Evolutionary conservation across 1,140 invertebrate species (phyloP), one percentile per base, ranked within the genome.

Genomic region (Drusus annulatus): DNA sequence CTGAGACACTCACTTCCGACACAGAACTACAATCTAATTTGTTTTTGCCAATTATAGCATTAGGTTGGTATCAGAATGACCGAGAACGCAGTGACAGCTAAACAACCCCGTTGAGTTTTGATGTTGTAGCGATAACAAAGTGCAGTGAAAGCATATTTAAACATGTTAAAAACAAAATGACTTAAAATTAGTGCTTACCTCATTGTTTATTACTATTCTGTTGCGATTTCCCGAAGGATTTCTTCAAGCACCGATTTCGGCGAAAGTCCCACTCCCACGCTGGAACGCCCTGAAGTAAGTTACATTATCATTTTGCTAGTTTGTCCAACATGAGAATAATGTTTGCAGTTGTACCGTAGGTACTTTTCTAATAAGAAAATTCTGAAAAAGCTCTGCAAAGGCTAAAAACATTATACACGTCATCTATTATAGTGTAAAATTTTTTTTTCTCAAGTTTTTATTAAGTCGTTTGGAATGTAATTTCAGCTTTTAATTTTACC

Each of bases 181-280:
- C 8, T 75, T 15, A 2, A 75, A 58, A 75, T 75, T 10, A 36
- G 54, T 60, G 25, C 13, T 16, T 75, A 75, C 71, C 71, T 75
- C 71, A 75, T 75, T 75, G 71, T 75, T 75, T 36, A 25, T 28
- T 58, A 28, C 25, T 60, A 36, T 75, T 75, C 52, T 58, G 71
- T 60, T 21, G 16, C 28, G 19, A 58, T 28, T 75, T 74, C 52
- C 71, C 71, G 71, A 60, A 28, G 54, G 54, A 75, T 75, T 75
- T 75, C 13, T 19, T 23, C 17, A 23, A 17, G 68, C 71, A 28
- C 54, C 71, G 25, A 75, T 31, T 58, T 58, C 25, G 52, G 21
- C 54, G 71, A 75, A 73, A 58, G 15, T 3, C 71, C 23, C 25
- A 58, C 69, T 75, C 54, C 71, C 23, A 31, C 52, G 25, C 52